Base-by-base conservation (phyloP, 2,113 vertebrate species). In the Etheostoma spectabile region DNA sequence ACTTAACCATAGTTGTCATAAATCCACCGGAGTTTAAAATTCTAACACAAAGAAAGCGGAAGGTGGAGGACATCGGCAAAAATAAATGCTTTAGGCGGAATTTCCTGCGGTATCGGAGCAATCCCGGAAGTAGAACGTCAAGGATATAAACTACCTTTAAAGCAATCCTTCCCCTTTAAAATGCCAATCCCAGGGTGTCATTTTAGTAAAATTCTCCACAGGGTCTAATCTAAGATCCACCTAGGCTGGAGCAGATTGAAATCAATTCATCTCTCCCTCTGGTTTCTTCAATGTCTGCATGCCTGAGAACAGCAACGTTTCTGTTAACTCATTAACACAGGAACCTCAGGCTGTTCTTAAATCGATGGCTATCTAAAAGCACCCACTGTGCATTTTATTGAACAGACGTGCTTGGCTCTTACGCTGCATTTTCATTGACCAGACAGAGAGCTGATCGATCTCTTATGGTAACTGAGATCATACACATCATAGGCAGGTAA, bases 311-410 rank as follows among this genome's bases (percentile, higher is more conserved):
- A 15, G 73, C 66, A 62, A 52, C 77, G 60, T 51, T 55, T 55
- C 75, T 42, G 63, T 74, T 87, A 68, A 71, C 80, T 86, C 60
- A 82, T 86, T 83, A 91, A 72, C 66, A 21, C 63, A 15, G 55
- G 56, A 45, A 67, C 60, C 80, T 66, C 71, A 5, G 70, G 82
- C 82, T 11, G 65, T 27, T 79, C 68, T 49, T 65, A 4, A 24
- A 63, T 80, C 72, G 11, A 72, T 71, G 27, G 8, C 60, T 74
- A 6, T 84, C 80, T 82, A 62, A 80, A 87, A 86, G 61, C 67
- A 24, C 70, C 67, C 55, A 14, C 52, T 73, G 67, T 56, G 69
- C 64, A 42, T 66, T 82, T 84, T 57, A 74, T 63, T 52, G 24
- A 83, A 35, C 2, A 52, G 67, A 77, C 35, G 51, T 51, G 24